phyloP scores from a whole-genome alignment of 2,888 invertebrate genomes.

The Gortyna flavago region DNA sequence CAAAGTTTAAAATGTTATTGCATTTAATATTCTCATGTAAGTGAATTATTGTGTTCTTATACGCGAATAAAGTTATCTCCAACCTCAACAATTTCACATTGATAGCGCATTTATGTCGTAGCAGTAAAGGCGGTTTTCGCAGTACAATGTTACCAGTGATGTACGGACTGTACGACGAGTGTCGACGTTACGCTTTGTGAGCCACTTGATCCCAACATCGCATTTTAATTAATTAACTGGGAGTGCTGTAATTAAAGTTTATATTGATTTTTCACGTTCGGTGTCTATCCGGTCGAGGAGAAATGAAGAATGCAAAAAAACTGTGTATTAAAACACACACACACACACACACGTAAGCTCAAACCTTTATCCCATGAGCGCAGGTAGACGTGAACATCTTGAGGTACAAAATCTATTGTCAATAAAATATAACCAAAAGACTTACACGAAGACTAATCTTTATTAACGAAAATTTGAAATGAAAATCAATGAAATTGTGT shows the following conservation, averaged over 20 bases:
- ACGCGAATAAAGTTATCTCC: too few species aligned
- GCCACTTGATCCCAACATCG: conserved; percentile 29
- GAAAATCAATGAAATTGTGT: too few species aligned
- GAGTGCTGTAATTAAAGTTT: conserved; percentile 39
- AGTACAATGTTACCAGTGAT: neutral
- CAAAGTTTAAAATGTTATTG: too few species aligned
- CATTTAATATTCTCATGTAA: too few species aligned
- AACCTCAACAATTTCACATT: neutral
- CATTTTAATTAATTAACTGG: conserved; percentile 52
- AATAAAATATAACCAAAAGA: too few species aligned
- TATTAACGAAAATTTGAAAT: too few species aligned
- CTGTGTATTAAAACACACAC: neutral
- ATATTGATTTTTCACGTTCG: conserved; percentile 30
- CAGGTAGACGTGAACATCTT: too few species aligned
- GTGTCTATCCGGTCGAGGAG: neutral
- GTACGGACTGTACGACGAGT: neutral
- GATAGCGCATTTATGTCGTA: neutral
- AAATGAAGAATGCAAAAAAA: conserved; percentile 8
- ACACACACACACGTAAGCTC: too few species aligned
- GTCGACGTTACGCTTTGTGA: conserved; percentile 17
- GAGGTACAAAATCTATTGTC: too few species aligned
- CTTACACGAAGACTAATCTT: too few species aligned
- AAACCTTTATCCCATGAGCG: too few species aligned
- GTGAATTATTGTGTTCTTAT: too few species aligned
- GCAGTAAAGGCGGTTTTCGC: neutral